A percentile compares a stretch with the other conserved stretches of the same genome.
Conservation (phyloP, 2,797 vertebrate genomes). For the Myiothlypis coronata region DNA sequence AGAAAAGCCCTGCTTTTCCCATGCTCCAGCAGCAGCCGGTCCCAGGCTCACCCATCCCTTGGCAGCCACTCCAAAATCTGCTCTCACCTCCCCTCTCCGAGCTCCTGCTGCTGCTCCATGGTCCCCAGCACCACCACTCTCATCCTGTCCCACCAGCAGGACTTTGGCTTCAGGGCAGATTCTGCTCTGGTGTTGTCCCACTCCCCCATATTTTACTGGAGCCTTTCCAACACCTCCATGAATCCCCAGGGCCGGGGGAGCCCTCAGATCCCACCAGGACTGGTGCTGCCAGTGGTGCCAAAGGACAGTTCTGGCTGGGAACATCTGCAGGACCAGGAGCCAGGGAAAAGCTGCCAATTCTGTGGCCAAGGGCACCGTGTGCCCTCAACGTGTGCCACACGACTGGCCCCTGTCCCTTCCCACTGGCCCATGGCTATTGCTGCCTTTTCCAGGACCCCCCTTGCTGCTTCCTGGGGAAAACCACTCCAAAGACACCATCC, state of each 20-base stretch:
- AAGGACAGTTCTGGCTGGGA: neutral
- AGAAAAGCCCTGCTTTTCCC: constrained; percentile 16
- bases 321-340: rapidly evolving
- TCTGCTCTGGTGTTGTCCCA: rapidly evolving
- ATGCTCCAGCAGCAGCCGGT: neutral
- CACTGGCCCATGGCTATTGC: rapidly evolving
- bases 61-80: rapidly evolving
- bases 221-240: rapidly evolving
- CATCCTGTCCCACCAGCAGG: neutral
- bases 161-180: neutral
- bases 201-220: neutral
- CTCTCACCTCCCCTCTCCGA: rapidly evolving
- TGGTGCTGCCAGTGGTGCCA: rapidly evolving
- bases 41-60: neutral
- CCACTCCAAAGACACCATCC: rapidly evolving
- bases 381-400: rapidly evolving
- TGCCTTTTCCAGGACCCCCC: neutral
- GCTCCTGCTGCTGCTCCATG: rapidly evolving
- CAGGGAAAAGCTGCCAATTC: neutral
- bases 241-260: neutral
- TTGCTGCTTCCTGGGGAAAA: rapidly evolving
- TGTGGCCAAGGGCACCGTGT: neutral
- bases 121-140: rapidly evolving
- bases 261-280: neutral
- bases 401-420: neutral